These are phyloP conservation scores for Theropithecus gelada DNA, from an alignment of 2,113 vertebrate genomes.

Conservation along the genomic window DNA sequence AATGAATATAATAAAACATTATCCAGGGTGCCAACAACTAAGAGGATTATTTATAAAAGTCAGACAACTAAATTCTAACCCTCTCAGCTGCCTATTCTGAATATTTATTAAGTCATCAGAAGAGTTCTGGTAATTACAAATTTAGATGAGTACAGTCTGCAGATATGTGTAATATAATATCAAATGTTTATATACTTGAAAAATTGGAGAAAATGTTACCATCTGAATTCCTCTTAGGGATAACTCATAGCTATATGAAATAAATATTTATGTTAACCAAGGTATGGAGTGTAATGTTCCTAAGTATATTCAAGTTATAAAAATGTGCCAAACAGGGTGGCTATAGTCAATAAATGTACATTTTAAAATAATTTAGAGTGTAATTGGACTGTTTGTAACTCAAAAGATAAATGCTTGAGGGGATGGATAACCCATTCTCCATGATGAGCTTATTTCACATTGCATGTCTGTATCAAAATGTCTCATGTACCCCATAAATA, in stretches of 20 bases:
- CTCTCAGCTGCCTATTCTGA: background rate
- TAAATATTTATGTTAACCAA: background rate
- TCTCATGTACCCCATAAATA: too few species aligned
- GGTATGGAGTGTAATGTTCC: background rate
- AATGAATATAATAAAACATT: conserved; percentile 46
- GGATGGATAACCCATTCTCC: too few species aligned
- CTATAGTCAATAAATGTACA: too few species aligned
- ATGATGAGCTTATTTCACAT: too few species aligned
- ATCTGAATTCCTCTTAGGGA: conserved; percentile 1
- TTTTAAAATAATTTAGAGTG: too few species aligned
- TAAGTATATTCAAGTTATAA: background rate
- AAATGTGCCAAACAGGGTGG: background rate
- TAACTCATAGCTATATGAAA: background rate
- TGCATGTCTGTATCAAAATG: too few species aligned
- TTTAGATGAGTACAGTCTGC: background rate
- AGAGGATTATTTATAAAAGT: conserved; percentile 51
- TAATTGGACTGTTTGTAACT: too few species aligned
- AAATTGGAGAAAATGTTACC: background rate
- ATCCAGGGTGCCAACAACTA: background rate
- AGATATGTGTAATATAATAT: background rate
- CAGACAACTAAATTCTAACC: conserved; percentile 31
- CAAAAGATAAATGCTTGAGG: too few species aligned
- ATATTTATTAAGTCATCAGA: conserved; percentile 48
- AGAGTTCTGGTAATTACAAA: conserved; percentile 6
- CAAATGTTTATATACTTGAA: background rate